Evolutionary conservation across 2,888 invertebrate genomes (phyloP).

Genomic region (Tetragonula carbonaria): DNA sequence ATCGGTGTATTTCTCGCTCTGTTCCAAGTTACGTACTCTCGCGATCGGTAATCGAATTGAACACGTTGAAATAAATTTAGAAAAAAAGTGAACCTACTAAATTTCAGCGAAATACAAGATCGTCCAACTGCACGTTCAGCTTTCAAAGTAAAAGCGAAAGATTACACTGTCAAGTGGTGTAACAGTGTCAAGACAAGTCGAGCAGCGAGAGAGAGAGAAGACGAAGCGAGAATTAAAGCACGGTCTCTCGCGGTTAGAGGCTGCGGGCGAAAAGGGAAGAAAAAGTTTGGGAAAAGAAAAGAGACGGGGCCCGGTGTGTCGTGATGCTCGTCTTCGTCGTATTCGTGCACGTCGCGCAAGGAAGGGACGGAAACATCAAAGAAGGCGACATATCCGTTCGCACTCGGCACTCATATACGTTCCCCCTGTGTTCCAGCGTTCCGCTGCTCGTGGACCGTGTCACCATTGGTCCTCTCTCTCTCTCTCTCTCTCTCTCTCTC

Average conservation of each 20-base stretch:
- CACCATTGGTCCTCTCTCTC: conserved; percentile 31
- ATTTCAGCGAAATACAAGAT: not conserved
- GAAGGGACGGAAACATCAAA: conserved; percentile 79
- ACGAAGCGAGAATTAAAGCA: conserved; percentile 30
- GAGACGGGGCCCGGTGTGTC: conserved; percentile 29
- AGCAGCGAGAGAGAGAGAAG: conserved; percentile 15
- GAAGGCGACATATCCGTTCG: conserved; percentile 83
- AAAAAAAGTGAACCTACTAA: too few relatives aligned
- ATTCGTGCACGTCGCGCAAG: conserved; percentile 37
- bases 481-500: conserved; percentile 11
- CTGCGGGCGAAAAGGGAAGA: conserved; percentile 1
- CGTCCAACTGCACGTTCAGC: not conserved
- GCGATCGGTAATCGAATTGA: not conserved
- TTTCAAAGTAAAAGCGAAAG: not conserved
- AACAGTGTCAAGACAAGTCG: conserved; percentile 18
- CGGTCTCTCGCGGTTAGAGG: not conserved
- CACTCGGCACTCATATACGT: conserved; percentile 76
- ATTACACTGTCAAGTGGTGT: conserved; percentile 18
- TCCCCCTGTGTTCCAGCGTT: conserved; percentile 62
- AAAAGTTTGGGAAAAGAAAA: conserved; percentile 3
- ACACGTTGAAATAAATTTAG: not conserved
- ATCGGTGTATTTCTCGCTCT: conserved; percentile 25
- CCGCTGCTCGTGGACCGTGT: conserved; percentile 63
- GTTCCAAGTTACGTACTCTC: not conserved
- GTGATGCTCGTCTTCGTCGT: conserved; percentile 44